Evolutionary conservation across 2,113 vertebrate species (phyloP).

Genomic region (Tautogolabrus adspersus): DNA sequence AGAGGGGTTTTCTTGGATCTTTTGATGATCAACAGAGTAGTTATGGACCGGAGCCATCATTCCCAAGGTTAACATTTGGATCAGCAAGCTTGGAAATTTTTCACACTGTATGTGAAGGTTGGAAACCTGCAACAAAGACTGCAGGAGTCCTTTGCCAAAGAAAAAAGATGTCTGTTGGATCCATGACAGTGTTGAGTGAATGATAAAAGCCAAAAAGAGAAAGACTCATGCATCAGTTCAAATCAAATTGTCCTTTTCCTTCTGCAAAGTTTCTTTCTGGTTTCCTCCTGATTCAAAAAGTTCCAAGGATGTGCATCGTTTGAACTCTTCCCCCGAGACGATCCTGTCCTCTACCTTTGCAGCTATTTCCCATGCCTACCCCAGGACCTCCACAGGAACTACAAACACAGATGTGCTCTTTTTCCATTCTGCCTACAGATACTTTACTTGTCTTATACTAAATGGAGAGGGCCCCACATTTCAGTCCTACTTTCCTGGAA

Average conservation of each 20-base stretch:
- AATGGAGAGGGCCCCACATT: conserved; percentile 19
- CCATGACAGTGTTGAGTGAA: conserved; percentile 62
- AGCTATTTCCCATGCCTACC: conserved; percentile 45
- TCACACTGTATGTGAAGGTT: conserved; percentile 55
- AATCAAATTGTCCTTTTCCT: conserved; percentile 17
- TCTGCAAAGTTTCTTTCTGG: conserved; percentile 40
- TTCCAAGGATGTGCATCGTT: conserved; percentile 55
- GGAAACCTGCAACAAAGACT: conserved; percentile 63
- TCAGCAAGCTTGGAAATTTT: conserved; percentile 42
- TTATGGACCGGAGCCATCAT: conserved; percentile 55
- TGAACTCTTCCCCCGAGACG: conserved; percentile 58
- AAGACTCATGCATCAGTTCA: conserved; percentile 36
- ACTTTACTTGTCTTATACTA: conserved; percentile 41
- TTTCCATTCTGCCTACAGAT: conserved; percentile 45
- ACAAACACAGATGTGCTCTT: conserved; percentile 79
- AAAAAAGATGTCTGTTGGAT: conserved; percentile 72
- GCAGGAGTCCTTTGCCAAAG: conserved; percentile 58
- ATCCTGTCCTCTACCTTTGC: conserved; percentile 48
- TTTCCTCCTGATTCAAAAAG: conserved; percentile 34
- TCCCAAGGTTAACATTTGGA: conserved; percentile 62
- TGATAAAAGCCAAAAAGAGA: conserved; percentile 65
- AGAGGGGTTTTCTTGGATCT: conserved; percentile 39
- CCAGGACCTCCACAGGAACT: conserved; percentile 53
- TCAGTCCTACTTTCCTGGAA: conserved; percentile 14
- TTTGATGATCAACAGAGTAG: conserved; percentile 45